phyloP scores from a whole-genome alignment of 2,113 vertebrate species.

The Marcusenius ussheri region DNA sequence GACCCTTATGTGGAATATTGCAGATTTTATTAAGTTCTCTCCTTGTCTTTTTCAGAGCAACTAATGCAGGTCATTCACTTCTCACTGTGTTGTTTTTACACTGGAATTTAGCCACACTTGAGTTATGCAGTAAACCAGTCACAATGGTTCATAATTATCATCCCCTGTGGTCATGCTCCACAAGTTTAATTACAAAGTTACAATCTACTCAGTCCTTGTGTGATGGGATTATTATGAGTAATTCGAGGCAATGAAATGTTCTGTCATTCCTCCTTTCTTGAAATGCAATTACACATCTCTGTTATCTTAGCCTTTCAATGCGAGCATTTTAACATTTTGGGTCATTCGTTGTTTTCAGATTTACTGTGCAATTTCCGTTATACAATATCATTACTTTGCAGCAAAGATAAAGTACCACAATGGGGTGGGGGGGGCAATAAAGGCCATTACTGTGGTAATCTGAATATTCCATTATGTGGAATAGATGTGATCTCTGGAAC shows the following conservation, averaged over 20 bases:
- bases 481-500: conserved; percentile 7
- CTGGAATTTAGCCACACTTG: neutral
- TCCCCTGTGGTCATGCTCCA: conserved; percentile 27
- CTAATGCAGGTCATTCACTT: neutral
- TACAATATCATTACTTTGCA: conserved; percentile 19
- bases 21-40: neutral
- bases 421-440: conserved; percentile 8
- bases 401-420: conserved; percentile 16
- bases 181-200: conserved; percentile 36
- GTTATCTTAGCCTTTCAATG: conserved; percentile 17
- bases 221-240: conserved; percentile 32
- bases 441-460: conserved; percentile 23
- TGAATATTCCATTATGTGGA: conserved; percentile 18
- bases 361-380: conserved; percentile 19
- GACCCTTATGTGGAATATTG: neutral
- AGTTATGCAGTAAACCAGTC: neutral
- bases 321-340: conserved; percentile 20
- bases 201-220: conserved; percentile 25
- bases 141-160: neutral
- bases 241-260: conserved; percentile 15
- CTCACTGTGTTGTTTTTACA: neutral
- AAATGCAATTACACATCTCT: conserved; percentile 18
- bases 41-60: neutral
- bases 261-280: neutral
- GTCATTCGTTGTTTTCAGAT: conserved; percentile 20